A percentile compares a stretch with the other conserved stretches of the same genome.
These are phyloP conservation scores for Elegia similella DNA, from an alignment of 2,888 invertebrate genomes.

Conservation along the genomic window DNA sequence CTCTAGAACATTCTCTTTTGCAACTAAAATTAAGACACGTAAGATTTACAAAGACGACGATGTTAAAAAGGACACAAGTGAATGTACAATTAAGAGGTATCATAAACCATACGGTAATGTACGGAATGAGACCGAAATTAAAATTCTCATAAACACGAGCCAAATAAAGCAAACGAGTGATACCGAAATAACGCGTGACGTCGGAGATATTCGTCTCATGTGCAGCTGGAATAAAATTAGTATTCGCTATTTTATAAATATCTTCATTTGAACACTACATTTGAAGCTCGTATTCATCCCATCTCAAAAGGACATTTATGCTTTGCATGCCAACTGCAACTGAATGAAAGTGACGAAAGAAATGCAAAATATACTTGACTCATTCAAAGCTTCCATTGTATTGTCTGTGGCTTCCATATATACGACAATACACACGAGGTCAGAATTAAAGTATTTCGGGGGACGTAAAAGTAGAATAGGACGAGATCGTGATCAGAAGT, in stretches of 20 bases:
- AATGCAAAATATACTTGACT: background rate
- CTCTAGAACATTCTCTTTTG: no score
- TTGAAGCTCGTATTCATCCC: no score
- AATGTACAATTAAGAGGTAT: constrained; percentile 4
- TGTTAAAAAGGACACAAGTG: constrained; percentile 7
- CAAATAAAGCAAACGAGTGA: constrained; percentile 1
- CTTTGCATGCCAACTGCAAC: no score
- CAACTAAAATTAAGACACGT: background rate
- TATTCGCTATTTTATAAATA: background rate
- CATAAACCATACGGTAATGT: constrained; percentile 2
- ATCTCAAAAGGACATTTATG: no score
- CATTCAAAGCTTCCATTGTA: no score
- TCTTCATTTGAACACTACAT: no score
- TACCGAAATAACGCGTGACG: constrained; percentile 1
- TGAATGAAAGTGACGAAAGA: background rate
- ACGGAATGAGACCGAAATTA: background rate
- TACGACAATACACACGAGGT: no score
- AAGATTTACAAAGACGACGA: background rate
- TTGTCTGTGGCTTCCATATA: no score
- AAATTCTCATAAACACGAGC: constrained; percentile 9
- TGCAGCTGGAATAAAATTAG: background rate
- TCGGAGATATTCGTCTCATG: background rate
- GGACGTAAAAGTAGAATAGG: no score
- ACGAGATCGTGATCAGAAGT: no score
- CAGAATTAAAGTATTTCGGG: no score